A percentile compares a stretch with the other conserved stretches of the same genome.
Conservation (phyloP, 37 sponge, comb jelly and placozoan species). For the Oscarella lobularis region DNA sequence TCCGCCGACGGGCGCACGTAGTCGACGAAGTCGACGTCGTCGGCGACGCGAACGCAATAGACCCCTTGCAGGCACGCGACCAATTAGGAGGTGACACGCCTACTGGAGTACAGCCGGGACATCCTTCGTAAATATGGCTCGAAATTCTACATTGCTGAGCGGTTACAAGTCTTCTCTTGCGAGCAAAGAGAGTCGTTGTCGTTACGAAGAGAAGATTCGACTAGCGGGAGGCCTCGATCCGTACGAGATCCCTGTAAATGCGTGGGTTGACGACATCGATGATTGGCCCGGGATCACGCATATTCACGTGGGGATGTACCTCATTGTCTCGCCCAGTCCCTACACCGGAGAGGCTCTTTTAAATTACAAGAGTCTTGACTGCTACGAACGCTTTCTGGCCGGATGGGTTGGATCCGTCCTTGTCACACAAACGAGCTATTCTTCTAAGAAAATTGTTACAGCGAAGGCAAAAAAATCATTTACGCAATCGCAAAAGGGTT, state of each 20-base stretch:
- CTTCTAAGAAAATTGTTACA: conserved; percentile 25
- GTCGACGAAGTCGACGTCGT: no score
- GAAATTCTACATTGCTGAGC: no score
- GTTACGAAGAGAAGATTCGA: conserved; percentile 21
- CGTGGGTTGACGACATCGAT: conserved; percentile 26
- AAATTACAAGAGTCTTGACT: conserved; percentile 49
- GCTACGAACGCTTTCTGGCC: conserved; percentile 26
- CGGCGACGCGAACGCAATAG: no score
- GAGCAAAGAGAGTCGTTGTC: neutral
- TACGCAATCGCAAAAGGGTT: neutral
- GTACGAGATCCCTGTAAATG: conserved; percentile 13
- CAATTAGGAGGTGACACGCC: neutral
- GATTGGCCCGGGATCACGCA: conserved; percentile 32
- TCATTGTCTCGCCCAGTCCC: conserved; percentile 23
- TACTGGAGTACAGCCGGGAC: neutral
- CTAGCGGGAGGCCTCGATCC: conserved; percentile 31
- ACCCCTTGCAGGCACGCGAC: neutral
- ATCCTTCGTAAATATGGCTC: no score
- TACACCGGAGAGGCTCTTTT: conserved; percentile 37
- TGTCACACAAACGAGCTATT: neutral
- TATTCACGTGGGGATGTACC: conserved; percentile 8
- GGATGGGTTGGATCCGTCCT: conserved; percentile 48
- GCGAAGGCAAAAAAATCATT: conserved; percentile 17
- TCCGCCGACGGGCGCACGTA: no score
- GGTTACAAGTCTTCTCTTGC: conserved; percentile 6